These are phyloP conservation scores for Toxonevra muliebris DNA, from an alignment of 2,888 invertebrate genomes.

Conservation along the genomic window DNA sequence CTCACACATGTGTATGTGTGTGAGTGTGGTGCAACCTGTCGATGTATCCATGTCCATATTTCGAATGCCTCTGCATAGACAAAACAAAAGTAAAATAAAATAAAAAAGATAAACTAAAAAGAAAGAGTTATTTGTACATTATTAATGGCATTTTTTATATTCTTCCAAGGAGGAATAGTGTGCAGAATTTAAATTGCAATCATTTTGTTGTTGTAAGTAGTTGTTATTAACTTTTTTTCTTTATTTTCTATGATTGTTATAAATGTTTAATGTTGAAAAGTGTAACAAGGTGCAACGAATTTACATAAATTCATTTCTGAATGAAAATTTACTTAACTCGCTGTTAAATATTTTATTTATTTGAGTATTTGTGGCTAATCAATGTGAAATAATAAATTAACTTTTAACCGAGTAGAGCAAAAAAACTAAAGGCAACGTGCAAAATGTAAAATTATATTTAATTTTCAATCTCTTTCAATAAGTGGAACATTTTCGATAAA, in stretches of 20 bases:
- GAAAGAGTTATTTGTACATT: slow-evolving; percentile 1
- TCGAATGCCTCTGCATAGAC: too few relatives aligned
- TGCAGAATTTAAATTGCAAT: too few relatives aligned
- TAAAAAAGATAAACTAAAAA: neutral
- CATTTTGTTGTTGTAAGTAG: too few relatives aligned
- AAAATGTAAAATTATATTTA: too few relatives aligned
- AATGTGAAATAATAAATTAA: too few relatives aligned
- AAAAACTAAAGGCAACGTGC: too few relatives aligned
- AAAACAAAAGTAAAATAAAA: too few relatives aligned
- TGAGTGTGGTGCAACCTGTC: neutral
- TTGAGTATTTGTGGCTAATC: too few relatives aligned
- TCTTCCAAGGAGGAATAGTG: neutral
- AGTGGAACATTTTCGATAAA: neutral
- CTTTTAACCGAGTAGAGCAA: too few relatives aligned
- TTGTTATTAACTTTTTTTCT: too few relatives aligned
- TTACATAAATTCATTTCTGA: slow-evolving; percentile 14
- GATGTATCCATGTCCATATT: neutral
- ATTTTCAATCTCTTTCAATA: too few relatives aligned
- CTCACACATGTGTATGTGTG: neutral
- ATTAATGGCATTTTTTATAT: neutral
- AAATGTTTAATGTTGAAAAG: slow-evolving; percentile 17
- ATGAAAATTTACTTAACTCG: neutral
- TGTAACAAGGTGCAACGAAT: slow-evolving; percentile 21
- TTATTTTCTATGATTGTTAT: neutral
- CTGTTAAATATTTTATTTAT: too few relatives aligned